Evolutionary conservation across 1,140 invertebrate species (phyloP), one percentile per base, ranked within the genome.

Genomic region (Diachasma alloeum): DNA sequence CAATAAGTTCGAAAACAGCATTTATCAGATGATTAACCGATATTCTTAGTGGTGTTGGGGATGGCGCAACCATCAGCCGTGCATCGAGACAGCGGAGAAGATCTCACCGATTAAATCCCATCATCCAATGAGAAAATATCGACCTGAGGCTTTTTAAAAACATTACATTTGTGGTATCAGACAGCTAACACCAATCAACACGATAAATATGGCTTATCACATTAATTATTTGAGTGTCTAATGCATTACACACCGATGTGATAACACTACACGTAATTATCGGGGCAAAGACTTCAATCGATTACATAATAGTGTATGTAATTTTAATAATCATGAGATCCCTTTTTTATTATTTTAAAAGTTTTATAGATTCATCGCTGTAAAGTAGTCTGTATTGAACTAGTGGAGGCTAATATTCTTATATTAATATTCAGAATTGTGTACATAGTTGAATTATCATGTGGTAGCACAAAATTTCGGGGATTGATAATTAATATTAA

Each of bases 21-120:
- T 88, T 90, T 89, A 90, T 90, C 87, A 90, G 88, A 90, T 90
- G 89, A 90, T 89, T 90, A 90, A 90, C 86, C 87, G 87, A 90
- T 89, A 88, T 90, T 89, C 87, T 87, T 86, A 90, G 87, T 88
- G 87, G 83, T 83, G 84, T 88, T 83, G 85, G 83, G 82, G 84
- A 87, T 82, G 86, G 83, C 76, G 81, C 78, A 82, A 80, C 84
- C 59, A 84, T 88, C 81, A 83, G 79, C 72, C 85, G 85, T 44
- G 74, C 75, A 81, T 82, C 84, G 83, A 87, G 81, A 71, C 88
- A 86, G 78, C 86, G 86, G 39, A 83, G 88, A 86, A 86, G 85
- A 83, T 87, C 84, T 81, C 87, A 84, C 81, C 87, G 87, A 80
- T 87, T 87, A 81, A 90, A 88, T 70, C 86, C 88, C 66, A 86